Percentiles rank a stretch among this genome's conserved stretches.
Evolutionary conservation across 1,140 invertebrate species (phyloP).

Genomic region (Druon quercuslanigerum): DNA sequence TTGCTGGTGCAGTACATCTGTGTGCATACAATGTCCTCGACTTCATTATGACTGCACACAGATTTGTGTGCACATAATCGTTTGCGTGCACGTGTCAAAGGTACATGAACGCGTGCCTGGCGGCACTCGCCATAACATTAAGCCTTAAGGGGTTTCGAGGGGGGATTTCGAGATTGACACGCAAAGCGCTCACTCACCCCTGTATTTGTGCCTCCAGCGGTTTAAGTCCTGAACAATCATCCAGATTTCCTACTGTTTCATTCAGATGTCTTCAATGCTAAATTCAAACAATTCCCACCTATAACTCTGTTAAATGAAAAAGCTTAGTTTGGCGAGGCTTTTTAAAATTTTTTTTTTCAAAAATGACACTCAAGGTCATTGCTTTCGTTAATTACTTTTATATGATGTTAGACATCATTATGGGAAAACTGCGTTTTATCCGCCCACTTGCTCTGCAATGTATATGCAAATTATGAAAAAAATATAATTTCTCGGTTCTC

Average conservation of each 20-base stretch:
- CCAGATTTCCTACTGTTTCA: slow-evolving; percentile 37
- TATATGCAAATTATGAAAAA: too few species aligned
- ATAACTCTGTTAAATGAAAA: too few species aligned
- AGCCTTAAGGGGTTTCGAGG: slow-evolving; percentile 11
- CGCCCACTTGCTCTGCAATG: too few species aligned
- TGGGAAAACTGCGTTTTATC: too few species aligned
- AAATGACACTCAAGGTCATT: too few species aligned
- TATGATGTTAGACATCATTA: too few species aligned
- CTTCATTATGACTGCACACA: slow-evolving; percentile 26
- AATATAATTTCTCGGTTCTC: too few species aligned
- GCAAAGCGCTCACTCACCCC: slow-evolving; percentile 43
- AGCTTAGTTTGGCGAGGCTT: too few species aligned
- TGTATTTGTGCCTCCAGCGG: slow-evolving; percentile 27
- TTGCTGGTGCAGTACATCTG: neutral
- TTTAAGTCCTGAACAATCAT: slow-evolving; percentile 45
- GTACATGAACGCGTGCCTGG: slow-evolving; percentile 38
- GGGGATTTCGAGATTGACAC: slow-evolving; percentile 43
- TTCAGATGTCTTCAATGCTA: neutral
- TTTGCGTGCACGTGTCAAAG: slow-evolving; percentile 27
- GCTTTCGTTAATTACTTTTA: too few species aligned
- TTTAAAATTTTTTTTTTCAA: too few species aligned
- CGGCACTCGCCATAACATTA: slow-evolving; percentile 28
- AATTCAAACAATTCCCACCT: too few species aligned
- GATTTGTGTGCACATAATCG: slow-evolving; percentile 7
- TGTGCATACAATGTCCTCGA: slow-evolving; percentile 11